A percentile compares a stretch with the other conserved stretches of the same genome.
Evolutionary conservation across 2,113 vertebrate genomes (phyloP).

Genomic region (Solea solea): DNA sequence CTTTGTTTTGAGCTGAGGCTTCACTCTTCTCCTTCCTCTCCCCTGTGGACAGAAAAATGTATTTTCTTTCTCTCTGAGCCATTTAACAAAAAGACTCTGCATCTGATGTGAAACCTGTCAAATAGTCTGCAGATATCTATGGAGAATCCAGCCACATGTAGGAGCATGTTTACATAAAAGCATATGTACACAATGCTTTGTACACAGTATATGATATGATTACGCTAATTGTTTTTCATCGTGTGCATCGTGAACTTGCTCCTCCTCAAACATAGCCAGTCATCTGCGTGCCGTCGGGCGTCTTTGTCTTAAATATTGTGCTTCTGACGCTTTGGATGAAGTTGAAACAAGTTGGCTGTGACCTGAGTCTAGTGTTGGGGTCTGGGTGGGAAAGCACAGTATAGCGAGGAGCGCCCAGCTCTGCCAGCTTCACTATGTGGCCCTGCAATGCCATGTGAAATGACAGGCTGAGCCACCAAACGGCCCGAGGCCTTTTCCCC

Average conservation of each 20-base stretch:
- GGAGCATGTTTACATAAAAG: neutral
- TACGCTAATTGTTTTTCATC: slow-evolving; percentile 36
- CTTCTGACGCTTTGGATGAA: slow-evolving; percentile 63
- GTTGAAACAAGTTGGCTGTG: slow-evolving; percentile 68
- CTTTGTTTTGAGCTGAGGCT: neutral
- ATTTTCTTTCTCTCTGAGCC: neutral
- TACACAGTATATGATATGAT: neutral
- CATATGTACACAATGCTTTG: neutral
- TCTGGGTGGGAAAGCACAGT: slow-evolving; percentile 75
- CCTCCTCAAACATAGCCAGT: slow-evolving; percentile 41
- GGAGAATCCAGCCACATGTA: neutral
- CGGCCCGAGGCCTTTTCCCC: slow-evolving; percentile 77
- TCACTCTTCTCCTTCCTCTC: neutral
- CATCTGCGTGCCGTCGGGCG: slow-evolving; percentile 58
- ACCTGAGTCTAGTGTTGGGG: slow-evolving; percentile 65
- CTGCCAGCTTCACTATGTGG: slow-evolving; percentile 81
- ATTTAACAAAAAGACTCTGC: slow-evolving; percentile 3
- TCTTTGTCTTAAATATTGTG: slow-evolving; percentile 75
- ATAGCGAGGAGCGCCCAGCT: slow-evolving; percentile 63
- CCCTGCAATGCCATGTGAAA: slow-evolving; percentile 81
- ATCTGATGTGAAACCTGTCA: slow-evolving; percentile 7
- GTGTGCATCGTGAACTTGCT: slow-evolving; percentile 45
- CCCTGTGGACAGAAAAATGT: too few species aligned
- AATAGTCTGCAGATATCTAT: neutral
- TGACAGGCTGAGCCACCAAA: slow-evolving; percentile 83